Base-by-base conservation (phyloP, 2,888 invertebrate species). In the Parelbella ahira region DNA sequence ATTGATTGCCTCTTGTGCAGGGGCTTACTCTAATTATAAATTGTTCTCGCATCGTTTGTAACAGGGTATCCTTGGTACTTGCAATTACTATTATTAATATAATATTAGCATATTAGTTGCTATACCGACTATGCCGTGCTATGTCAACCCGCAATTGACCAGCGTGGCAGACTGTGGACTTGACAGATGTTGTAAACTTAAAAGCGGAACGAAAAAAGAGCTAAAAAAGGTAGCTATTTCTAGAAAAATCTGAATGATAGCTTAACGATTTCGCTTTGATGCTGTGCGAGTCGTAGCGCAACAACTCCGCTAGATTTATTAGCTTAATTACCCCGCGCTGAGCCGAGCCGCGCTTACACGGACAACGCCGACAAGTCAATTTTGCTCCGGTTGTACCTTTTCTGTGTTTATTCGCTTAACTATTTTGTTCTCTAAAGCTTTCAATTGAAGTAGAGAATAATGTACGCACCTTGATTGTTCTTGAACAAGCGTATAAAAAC, bases 251-350 rank as follows among this genome's bases (percentile, higher is more conserved):
- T 44, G 45, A 49, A 36, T 39, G 67, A 68, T 70, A 75, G 71
- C 73, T 80, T 80, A 81, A 79, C 75, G 68, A 76, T 75, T 69
- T 66, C 67, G 62, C 71, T 68, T 73, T 77, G 79, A 79, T 77
- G 74, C 74, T 68, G 68, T 61, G 66, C 65, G 61, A 65, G 72
- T 61, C 65, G 64, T 60, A 15, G 63, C 32, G 56, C 24, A 72
- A 76, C 74, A 70, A 73, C 77, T 70, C 63, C 71, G 67, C 73
- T 73, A 83, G 84, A 86, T 86, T 86, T 86, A 86, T 84, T 84
- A 79, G 83, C 82, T 84, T 84, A 84, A 86, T 86, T 86, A 86
- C 75, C 82, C 69, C 65, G 65, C 63, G 63, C 59, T 65, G 74
- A n/a, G n/a, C n/a, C n/a, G n/a, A n/a, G n/a, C 72, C 63, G 58